Evolutionary conservation across 1,140 invertebrate species (phyloP), one percentile per base, ranked within the genome.

Genomic region (Lordiphosa mommai): DNA sequence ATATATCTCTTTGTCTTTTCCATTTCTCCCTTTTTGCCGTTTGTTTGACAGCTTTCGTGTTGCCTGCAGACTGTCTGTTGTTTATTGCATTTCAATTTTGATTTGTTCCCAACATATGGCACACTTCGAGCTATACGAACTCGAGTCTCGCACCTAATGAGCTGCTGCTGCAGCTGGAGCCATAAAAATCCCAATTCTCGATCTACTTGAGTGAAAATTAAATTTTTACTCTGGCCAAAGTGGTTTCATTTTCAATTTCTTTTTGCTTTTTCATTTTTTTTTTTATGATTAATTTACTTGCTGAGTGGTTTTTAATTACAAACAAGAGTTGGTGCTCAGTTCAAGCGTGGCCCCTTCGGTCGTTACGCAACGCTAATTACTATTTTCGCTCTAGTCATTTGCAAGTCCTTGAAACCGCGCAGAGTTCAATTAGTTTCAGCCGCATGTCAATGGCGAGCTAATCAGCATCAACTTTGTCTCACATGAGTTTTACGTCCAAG

Each of bases 291-390:
- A 84, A 82, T 82, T 82, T 69, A 77, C 72, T 84, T 77, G 77
- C 77, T 82, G 77, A 82, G 77, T 82, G 77, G 67, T 84, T 82
- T 84, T 82, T 82, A 82, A 82, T 82, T 82, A 82, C 77, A 84
- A 84, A 77, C 79, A 82, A 84, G 77, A 84, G 67, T 72, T 77
- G 61, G 65, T 23, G 63, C 64, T 48, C 40, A 27, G 14, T 30
- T 59, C 46, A 20, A 59, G 60, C 58, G 60, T 60, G 60, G 70
- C 44, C 61, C 27, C 47, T 53, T 57, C 58, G 69, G 67, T 80
- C 77, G 76, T 82, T 82, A 72, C 80, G 77, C 77, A 82, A 82
- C 72, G 77, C 77, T 82, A 82, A 82, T 82, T 82, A 84, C 77
- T 77, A 82, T 74, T 82, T 82, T 82, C 72, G 77, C 68, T 61